phyloP scores from a whole-genome alignment of 2,797 vertebrate genomes.

The Urocyon cinereoargenteus region DNA sequence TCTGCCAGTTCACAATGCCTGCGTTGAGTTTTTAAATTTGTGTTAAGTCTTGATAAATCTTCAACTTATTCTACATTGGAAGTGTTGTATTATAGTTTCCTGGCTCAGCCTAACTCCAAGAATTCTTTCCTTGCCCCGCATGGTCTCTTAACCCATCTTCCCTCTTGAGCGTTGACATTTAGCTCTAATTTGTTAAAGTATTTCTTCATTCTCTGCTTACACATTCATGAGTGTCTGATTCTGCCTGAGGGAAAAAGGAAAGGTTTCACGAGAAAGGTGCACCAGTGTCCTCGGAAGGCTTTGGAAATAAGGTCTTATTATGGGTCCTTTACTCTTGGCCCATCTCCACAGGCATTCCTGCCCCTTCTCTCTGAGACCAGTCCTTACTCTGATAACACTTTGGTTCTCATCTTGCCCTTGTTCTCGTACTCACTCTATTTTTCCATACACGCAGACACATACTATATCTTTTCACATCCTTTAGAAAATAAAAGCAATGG shows the following conservation, averaged over 20 bases:
- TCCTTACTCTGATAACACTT: background rate
- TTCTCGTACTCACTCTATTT: background rate
- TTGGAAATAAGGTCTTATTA: background rate
- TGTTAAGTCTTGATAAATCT: background rate
- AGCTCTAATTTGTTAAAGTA: background rate
- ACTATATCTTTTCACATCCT: background rate
- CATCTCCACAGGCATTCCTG: background rate
- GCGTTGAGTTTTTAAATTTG: background rate
- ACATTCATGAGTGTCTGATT: background rate
- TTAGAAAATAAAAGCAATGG: background rate
- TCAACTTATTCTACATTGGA: background rate
- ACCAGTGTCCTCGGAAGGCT: background rate
- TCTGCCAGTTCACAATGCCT: background rate
- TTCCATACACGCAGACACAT: background rate
- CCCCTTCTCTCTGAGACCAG: background rate
- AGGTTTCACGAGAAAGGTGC: background rate
- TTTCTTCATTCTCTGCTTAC: background rate
- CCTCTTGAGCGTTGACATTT: background rate
- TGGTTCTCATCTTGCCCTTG: too few species aligned
- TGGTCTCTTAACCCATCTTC: background rate
- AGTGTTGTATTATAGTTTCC: background rate
- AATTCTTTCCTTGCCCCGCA: background rate
- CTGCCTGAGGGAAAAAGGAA: background rate
- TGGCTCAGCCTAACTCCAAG: background rate
- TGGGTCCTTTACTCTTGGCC: background rate